Percentiles rank a stretch among this genome's conserved stretches.
Conservation (phyloP, 1,140 invertebrate species). For the Philotrypesis tridentata region DNA sequence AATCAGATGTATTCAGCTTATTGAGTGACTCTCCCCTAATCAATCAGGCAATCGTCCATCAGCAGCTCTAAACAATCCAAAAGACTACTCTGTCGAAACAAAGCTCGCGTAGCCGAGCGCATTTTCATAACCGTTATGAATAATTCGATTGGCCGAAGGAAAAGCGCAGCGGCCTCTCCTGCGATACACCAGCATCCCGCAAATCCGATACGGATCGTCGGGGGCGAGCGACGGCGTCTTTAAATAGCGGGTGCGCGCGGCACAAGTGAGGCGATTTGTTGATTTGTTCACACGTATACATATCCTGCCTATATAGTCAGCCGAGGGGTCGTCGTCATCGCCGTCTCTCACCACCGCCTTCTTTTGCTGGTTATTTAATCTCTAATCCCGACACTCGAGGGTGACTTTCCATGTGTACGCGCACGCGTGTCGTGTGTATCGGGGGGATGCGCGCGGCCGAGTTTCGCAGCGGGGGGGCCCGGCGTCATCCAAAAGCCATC, state of each 20-base stretch:
- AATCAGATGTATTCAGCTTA: too few species aligned
- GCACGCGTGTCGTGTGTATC: neutral
- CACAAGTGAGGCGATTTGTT: conserved; percentile 47
- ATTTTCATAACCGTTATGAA: neutral
- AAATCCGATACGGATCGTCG: neutral
- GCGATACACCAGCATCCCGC: neutral
- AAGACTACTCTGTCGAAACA: neutral
- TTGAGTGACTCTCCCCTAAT: too few species aligned
- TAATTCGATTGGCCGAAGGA: neutral
- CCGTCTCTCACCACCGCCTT: neutral
- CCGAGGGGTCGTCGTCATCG: neutral
- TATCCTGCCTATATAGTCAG: neutral
- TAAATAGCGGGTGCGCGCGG: conserved; percentile 29
- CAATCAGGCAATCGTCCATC: neutral
- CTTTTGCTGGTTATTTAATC: conserved; percentile 67
- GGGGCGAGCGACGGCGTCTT: conserved; percentile 10
- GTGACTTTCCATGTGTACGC: conserved; percentile 54
- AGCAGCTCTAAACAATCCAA: neutral
- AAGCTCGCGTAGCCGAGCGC: neutral
- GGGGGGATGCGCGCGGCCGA: conserved; percentile 17
- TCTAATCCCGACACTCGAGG: conserved; percentile 67
- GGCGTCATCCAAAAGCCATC: conserved; percentile 23
- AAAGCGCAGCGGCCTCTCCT: neutral
- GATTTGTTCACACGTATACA: conserved; percentile 45
- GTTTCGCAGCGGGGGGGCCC: conserved; percentile 25